Conservation (phyloP, 1,140 invertebrate species). For the Gryllus bimaculatus region DNA sequence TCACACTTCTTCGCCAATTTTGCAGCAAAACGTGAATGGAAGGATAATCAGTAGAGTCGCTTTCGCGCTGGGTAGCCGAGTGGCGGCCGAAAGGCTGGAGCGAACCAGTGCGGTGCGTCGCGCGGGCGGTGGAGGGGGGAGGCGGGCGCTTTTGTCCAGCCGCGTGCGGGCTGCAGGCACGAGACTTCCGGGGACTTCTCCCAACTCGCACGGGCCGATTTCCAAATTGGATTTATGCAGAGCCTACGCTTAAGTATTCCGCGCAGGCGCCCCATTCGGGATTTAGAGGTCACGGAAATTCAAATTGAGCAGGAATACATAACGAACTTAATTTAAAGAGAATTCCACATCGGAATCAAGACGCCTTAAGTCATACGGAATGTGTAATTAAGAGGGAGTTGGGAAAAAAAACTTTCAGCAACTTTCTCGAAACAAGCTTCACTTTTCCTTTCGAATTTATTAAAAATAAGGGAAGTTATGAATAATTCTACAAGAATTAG, state of each 20-base stretch:
- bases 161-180: too few species aligned
- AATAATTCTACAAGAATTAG: background rate
- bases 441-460: background rate
- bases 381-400: background rate
- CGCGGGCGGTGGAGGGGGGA: too few species aligned
- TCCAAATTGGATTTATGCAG: constrained; percentile 4
- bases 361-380: constrained; percentile 3
- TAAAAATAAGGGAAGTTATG: background rate
- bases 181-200: background rate
- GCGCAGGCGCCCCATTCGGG: background rate
- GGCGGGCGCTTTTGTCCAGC: too few species aligned
- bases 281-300: constrained; percentile 4
- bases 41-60: too few species aligned
- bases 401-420: background rate
- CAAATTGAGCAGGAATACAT: constrained; percentile 4
- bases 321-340: constrained; percentile 5
- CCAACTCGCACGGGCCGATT: background rate
- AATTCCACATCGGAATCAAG: background rate
- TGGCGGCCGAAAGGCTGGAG: too few species aligned
- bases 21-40: too few species aligned
- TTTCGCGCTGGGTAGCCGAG: too few species aligned
- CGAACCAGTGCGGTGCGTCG: too few species aligned
- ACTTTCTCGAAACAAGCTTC: background rate
- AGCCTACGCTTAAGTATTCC: background rate
- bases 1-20: too few species aligned